Evolutionary conservation across 2,113 vertebrate species (phyloP).

Genomic region (Heliornis fulica): DNA sequence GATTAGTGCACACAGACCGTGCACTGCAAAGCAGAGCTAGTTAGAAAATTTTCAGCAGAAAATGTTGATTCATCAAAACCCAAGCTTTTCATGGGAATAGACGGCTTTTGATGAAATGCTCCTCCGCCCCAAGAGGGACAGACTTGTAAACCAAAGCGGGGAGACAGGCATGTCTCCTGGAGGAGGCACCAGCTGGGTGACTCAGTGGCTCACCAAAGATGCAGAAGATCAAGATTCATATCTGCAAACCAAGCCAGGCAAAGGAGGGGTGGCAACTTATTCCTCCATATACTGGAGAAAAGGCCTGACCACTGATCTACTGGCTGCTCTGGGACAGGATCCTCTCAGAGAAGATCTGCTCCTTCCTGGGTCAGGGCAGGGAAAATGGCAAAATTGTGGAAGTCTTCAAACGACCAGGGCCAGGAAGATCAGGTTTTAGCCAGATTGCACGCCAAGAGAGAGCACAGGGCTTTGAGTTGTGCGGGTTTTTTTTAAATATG

Average conservation of each 20-base stretch:
- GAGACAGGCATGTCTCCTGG: background rate
- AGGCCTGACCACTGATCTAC: background rate
- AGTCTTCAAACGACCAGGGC: background rate
- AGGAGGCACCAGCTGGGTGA: background rate
- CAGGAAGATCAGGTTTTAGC: background rate
- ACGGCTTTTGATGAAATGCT: background rate
- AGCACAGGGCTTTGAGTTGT: background rate
- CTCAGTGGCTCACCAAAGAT: background rate
- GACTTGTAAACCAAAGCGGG: background rate
- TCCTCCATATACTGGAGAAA: background rate
- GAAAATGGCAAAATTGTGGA: background rate
- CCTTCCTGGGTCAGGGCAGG: background rate
- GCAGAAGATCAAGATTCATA: accelerated
- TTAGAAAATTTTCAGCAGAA: background rate
- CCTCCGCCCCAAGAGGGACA: background rate
- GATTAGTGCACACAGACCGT: background rate
- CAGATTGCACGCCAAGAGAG: background rate
- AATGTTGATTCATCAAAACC: conserved; percentile 24
- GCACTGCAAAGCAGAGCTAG: background rate
- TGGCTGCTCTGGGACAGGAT: background rate
- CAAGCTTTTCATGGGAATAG: background rate
- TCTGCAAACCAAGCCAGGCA: background rate
- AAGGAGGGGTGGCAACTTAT: background rate
- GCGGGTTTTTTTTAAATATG: background rate
- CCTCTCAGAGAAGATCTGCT: background rate